Base-by-base conservation (phyloP, 2,888 invertebrate genomes). In the Caenorhabditis panamensis region DNA sequence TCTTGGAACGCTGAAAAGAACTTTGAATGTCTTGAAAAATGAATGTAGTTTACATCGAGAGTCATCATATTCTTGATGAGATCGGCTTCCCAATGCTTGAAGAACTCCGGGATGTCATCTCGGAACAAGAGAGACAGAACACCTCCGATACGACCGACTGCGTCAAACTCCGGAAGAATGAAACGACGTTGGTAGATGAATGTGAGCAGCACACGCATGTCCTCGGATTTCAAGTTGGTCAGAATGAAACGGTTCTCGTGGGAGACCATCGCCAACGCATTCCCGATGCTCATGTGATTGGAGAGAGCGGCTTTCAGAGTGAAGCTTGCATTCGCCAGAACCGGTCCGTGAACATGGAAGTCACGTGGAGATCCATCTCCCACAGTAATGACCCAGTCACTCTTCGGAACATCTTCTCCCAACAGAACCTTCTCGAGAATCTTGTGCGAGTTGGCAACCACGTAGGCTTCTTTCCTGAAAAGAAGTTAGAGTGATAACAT, bases 171-270 rank as follows among this genome's bases (percentile, higher is more conserved):
- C 0, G 84, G 84, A 24, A 81, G 78, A 28, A 78, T 37, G 28
- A 77, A 80, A 22, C 73, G 66, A 47, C 78, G 73, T 16, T 75
- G 78, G 44, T 84, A 84, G 56, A 82, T 64, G 64, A 68, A 82
- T 2, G 73, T 75, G 56, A 84, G 68, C 37, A 84, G 51, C 61
- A 77, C 76, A 47, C 51, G 51, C 83, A 84, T 83, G 53, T 84
- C 84, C 4, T 67, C 62, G 11, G 83, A 58, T 24, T 67, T 62
- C 58, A 79, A 47, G 36, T 73, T 79, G 2, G 77, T 68, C 31
- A 84, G 36, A 59, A 84, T 82, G 44, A 84, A 72, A 9, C 84
- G 82, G 44, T 84, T 82, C 56, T 84, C 84, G 53, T 80, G 78
- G 3, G 84, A 82, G 9, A 83, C 76, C 84, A 83, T 84, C n/a